These are phyloP conservation scores for Henricia sp. DNA, from an alignment of 53 echinoderm and acorn worm genomes.

Conservation along the genomic window DNA sequence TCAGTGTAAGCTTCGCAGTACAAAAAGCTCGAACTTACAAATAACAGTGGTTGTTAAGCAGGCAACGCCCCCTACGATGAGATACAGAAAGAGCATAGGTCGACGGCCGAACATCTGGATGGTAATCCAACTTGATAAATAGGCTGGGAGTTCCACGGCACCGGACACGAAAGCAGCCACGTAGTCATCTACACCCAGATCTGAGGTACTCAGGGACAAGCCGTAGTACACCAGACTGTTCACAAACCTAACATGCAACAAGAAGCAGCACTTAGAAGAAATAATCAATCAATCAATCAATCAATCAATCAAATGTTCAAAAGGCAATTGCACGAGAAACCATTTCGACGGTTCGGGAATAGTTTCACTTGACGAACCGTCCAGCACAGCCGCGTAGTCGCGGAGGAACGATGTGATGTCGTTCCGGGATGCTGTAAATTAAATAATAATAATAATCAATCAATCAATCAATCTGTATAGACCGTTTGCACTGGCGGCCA, in stretches of 20 bases:
- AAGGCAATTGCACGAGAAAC: too few species aligned
- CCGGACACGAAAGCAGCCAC: slow-evolving; percentile 69
- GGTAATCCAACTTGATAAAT: slow-evolving; percentile 42
- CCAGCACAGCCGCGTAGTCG: too few species aligned
- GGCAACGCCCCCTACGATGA: slow-evolving; percentile 57
- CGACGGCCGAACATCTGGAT: slow-evolving; percentile 62
- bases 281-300: neutral
- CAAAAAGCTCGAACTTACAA: slow-evolving; percentile 41
- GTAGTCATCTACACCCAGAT: slow-evolving; percentile 70
- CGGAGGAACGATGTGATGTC: too few species aligned
- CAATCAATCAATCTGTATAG: neutral
- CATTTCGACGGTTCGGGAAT: too few species aligned
- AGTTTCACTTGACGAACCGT: too few species aligned
- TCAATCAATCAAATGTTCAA: neutral
- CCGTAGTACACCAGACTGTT: slow-evolving; percentile 77
- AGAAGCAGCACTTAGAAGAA: neutral
- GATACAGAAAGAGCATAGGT: slow-evolving; percentile 41
- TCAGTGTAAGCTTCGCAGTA: too few species aligned
- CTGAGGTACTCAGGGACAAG: slow-evolving; percentile 67
- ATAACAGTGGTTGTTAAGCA: slow-evolving; percentile 53
- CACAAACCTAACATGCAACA: slow-evolving; percentile 68
- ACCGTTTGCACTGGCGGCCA: too few species aligned
- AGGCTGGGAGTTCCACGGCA: slow-evolving; percentile 67
- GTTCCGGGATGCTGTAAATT: too few species aligned
- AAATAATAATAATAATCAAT: neutral